Conservation (phyloP, 2,797 vertebrate species). For the Esox lucius region DNA sequence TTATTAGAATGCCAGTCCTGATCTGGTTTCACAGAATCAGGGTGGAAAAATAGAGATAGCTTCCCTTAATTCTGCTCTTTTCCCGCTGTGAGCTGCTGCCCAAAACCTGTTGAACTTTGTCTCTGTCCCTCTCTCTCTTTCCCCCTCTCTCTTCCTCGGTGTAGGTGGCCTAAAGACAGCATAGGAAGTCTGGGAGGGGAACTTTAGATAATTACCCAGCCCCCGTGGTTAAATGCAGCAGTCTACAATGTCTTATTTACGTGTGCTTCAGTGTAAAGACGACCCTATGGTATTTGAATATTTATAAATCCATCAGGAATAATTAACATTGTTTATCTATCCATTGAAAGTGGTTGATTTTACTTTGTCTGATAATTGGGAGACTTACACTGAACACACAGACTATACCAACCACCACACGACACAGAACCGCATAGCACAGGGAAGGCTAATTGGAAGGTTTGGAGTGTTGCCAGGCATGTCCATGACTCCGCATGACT, state of each 20-base stretch:
- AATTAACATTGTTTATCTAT: conserved; percentile 7
- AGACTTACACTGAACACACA: not conserved
- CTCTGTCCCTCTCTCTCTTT: not conserved
- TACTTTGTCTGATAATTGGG: not conserved
- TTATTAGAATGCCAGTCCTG: conserved; percentile 77
- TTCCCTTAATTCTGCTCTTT: conserved; percentile 3
- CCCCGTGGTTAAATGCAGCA: not conserved
- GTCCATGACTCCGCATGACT: not conserved
- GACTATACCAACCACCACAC: not conserved
- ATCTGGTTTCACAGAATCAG: conserved; percentile 35
- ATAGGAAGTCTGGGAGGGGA: not conserved
- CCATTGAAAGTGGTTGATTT: not conserved
- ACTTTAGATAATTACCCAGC: not conserved
- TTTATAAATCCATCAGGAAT: conserved; percentile 5
- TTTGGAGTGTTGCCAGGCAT: conserved; percentile 2
- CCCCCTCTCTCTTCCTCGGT: no score
- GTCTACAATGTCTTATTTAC: not conserved
- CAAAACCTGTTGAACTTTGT: conserved; percentile 6
- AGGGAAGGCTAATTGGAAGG: not conserved
- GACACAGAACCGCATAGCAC: not conserved
- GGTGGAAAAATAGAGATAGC: conserved; percentile 7
- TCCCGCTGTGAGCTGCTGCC: conserved; percentile 5
- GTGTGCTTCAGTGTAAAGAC: not conserved
- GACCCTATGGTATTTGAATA: not conserved
- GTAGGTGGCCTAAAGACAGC: not conserved